Conservation (phyloP, 2,113 vertebrate species). For the Muntiacus muntjak region DNA sequence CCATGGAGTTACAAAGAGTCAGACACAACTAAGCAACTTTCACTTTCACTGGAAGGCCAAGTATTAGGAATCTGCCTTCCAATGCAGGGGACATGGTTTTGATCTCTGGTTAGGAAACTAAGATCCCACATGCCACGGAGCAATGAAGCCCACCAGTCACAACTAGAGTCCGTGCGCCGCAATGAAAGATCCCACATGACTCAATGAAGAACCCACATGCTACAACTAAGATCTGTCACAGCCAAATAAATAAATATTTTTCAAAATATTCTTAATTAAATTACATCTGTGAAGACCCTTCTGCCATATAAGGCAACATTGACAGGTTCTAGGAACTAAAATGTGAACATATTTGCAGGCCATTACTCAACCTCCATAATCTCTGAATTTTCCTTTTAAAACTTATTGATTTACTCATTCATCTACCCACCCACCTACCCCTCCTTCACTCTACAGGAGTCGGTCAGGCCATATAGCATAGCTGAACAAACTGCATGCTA, state of each 20-base stretch:
- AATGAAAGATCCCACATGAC: background rate
- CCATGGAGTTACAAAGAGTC: background rate
- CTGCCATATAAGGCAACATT: background rate
- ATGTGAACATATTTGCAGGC: background rate
- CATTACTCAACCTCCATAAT: background rate
- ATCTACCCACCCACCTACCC: background rate
- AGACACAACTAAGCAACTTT: background rate
- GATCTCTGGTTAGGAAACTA: background rate
- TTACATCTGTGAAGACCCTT: background rate
- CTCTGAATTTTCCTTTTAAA: background rate
- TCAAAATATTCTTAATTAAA: background rate
- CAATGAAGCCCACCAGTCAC: background rate
- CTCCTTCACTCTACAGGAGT: background rate
- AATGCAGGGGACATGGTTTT: background rate
- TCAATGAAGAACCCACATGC: background rate
- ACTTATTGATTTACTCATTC: background rate
- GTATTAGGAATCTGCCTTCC: background rate
- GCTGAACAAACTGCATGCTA: background rate
- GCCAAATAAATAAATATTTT: background rate
- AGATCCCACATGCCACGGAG: background rate
- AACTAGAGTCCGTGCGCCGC: background rate
- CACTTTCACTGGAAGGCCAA: background rate
- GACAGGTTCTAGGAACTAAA: background rate
- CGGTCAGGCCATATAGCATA: background rate
- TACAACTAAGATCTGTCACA: background rate